Base-by-base conservation (phyloP, 2,797 vertebrate genomes). In the Myripristis murdjan region DNA sequence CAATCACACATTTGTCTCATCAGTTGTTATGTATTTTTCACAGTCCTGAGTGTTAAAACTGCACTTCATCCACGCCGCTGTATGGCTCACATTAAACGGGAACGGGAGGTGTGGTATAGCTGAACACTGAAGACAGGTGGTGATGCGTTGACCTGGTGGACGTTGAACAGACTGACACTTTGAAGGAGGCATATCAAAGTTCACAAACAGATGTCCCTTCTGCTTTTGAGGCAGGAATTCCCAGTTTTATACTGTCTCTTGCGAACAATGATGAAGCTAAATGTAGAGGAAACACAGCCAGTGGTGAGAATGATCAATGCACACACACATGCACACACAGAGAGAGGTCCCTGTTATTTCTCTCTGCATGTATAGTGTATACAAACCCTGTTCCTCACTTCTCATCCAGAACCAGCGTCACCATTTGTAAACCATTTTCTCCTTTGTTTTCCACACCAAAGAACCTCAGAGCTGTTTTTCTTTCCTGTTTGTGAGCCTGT, bases 271-370 rank as follows among this genome's bases (percentile, higher is more conserved):
- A n/a, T n/a, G n/a, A n/a, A n/a, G n/a, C n/a, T n/a, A n/a, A n/a
- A n/a, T n/a, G n/a, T n/a, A n/a, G n/a, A n/a, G n/a, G n/a, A n/a
- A n/a, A n/a, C n/a, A n/a, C n/a, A n/a, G n/a, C n/a, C n/a, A n/a
- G n/a, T n/a, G n/a, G n/a, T n/a, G n/a, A n/a, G n/a, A n/a, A n/a
- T n/a, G n/a, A n/a, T 9, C n/a, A 48, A 12, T 48, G 12, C 39
- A 14, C 58, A 35, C 56, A 39, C 23, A 39, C 52, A 26, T 53
- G 18, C 44, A 37, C 55, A 41, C 20, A 18, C 49, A 54, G 33
- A 15, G 33, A 52, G 14, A 33, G 24, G 15, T 41, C 11, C 18
- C 14, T 14, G 31, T 51, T 22, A 20, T 63, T 16, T 31, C 11
- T 14, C 16, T 47, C 39, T 47, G 41, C 4, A 6, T 43, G 16